Conservation (phyloP, 1,140 invertebrate species). For the Dinothrombium tinctorium region DNA sequence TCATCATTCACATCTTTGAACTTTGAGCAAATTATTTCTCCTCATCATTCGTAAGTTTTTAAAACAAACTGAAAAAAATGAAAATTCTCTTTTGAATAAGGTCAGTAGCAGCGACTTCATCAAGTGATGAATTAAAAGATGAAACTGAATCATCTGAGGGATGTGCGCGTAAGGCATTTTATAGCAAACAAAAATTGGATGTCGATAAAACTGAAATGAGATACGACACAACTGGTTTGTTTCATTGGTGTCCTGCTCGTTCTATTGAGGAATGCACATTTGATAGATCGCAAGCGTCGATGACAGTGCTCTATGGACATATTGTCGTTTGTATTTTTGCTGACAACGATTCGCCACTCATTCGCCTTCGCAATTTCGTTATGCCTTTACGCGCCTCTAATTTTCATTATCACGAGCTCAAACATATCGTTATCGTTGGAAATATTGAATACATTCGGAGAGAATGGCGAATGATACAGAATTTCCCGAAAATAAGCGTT, state of each 20-base stretch:
- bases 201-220: constrained; percentile 98
- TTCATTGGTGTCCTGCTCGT: constrained; percentile 93
- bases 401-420: constrained; percentile 98
- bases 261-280: constrained; percentile 90
- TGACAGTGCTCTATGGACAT: constrained; percentile 93
- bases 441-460: constrained; percentile 83
- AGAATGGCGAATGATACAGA: constrained; percentile 98
- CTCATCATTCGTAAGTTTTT: no score
- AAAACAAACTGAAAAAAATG: no score
- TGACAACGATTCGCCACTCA: constrained; percentile 88
- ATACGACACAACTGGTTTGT: constrained; percentile 98
- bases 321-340: constrained; percentile 96
- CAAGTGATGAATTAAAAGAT: no score
- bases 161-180: no score
- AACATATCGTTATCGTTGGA: constrained; percentile 96
- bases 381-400: constrained; percentile 92
- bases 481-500: constrained; percentile 96
- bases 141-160: no score
- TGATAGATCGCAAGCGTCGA: constrained; percentile 92
- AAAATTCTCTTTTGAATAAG: no score
- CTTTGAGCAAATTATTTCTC: no score
- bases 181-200: no score
- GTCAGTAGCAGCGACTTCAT: no score
- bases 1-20: no score
- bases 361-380: constrained; percentile 76